phyloP scores from a whole-genome alignment of 2,113 vertebrate genomes.

The Peromyscus californicus region DNA sequence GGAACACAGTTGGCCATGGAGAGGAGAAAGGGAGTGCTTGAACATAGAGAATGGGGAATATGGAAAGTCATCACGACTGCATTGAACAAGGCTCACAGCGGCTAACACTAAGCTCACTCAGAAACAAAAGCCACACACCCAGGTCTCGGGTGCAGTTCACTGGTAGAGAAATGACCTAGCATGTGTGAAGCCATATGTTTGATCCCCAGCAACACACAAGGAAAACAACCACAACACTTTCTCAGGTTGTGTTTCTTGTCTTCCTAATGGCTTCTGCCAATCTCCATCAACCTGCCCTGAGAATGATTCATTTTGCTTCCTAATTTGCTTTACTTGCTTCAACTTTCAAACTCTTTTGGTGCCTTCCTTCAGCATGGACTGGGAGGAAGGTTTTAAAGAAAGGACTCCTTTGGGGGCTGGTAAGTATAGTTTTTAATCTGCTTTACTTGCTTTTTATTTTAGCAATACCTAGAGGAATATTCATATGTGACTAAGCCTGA shows the following conservation, averaged over 20 bases:
- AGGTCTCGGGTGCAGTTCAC: neutral
- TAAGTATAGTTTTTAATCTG: slow-evolving; percentile 81
- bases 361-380: slow-evolving; percentile 22
- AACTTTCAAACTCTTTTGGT: slow-evolving; percentile 17
- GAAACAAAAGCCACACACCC: neutral
- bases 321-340: slow-evolving; percentile 22
- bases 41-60: fast-evolving
- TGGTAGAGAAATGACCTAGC: neutral
- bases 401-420: slow-evolving; percentile 66
- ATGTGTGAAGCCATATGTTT: neutral
- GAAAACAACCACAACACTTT: neutral
- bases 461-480: slow-evolving; percentile 64
- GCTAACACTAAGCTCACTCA: neutral
- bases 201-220: neutral
- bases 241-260: neutral
- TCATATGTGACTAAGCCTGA: slow-evolving; percentile 73
- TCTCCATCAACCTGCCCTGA: neutral
- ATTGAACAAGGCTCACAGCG: neutral
- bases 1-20: fast-evolving
- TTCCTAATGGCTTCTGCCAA: neutral
- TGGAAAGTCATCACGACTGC: neutral
- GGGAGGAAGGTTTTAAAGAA: neutral
- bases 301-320: slow-evolving; percentile 48
- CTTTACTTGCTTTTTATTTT: slow-evolving; percentile 79
- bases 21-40: too few relatives aligned